A percentile compares a stretch with the other conserved stretches of the same genome.
Evolutionary conservation across 2,888 invertebrate species (phyloP).

Genomic region (Hecatera dysodea): DNA sequence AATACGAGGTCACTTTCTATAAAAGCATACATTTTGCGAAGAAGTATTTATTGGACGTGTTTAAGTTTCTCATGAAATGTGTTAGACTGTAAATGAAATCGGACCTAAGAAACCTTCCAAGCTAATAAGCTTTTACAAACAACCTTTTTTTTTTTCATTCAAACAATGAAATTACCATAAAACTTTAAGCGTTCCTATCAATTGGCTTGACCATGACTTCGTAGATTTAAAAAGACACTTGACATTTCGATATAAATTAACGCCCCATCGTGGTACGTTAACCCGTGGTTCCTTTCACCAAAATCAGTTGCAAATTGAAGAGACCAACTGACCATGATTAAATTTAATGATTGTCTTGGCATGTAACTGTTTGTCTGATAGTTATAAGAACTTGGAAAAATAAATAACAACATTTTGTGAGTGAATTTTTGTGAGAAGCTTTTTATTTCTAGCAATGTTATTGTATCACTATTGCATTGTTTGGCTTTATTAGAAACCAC

Average conservation of each 20-base stretch:
- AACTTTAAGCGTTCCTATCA: constrained; percentile 39
- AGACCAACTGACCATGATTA: constrained; percentile 68
- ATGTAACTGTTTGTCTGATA: constrained; percentile 58
- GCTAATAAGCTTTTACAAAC: constrained; percentile 32
- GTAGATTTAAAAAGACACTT: constrained; percentile 66
- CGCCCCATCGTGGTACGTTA: constrained; percentile 67
- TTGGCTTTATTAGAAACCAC: constrained; percentile 7
- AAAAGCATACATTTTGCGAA: not conserved
- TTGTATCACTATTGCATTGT: constrained; percentile 12
- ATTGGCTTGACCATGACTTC: constrained; percentile 62
- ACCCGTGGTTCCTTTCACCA: constrained; percentile 77
- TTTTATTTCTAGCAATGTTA: constrained; percentile 37
- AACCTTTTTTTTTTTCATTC: constrained; percentile 20
- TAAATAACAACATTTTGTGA: constrained; percentile 43
- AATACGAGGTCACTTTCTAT: not conserved
- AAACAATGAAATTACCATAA: constrained; percentile 49
- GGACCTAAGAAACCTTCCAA: not conserved
- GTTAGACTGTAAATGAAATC: too few relatives aligned
- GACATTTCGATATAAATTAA: constrained; percentile 72
- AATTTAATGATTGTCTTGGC: constrained; percentile 71
- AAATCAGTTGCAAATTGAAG: constrained; percentile 71
- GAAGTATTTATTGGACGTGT: not conserved
- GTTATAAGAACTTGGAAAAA: constrained; percentile 55
- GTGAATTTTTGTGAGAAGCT: constrained; percentile 39
- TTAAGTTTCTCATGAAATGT: not conserved